Conservation (phyloP, 2,888 invertebrate species). For the Eupsilia transversa region DNA sequence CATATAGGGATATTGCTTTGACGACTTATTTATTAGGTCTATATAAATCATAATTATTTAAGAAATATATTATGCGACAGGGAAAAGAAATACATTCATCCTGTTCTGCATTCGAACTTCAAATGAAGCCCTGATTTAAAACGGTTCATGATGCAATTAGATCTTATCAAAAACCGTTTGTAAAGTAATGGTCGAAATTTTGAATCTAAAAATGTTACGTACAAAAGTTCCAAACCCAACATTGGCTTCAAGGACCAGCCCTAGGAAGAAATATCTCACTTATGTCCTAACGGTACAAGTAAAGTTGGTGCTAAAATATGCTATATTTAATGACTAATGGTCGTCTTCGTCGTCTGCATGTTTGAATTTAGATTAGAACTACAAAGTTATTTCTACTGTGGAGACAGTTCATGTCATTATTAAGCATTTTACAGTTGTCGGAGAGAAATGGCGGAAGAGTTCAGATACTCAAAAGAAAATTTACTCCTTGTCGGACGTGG, state of each 20-base stretch:
- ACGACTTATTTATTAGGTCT: slow-evolving; percentile 42
- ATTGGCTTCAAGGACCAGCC: slow-evolving; percentile 22
- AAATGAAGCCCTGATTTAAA: neutral
- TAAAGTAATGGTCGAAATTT: neutral
- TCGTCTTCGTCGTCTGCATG: slow-evolving; percentile 22
- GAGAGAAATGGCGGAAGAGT: neutral
- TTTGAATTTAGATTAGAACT: slow-evolving; percentile 40
- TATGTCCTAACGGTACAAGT: slow-evolving; percentile 44
- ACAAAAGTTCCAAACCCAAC: neutral
- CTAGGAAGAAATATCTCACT: slow-evolving; percentile 49
- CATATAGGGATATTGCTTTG: slow-evolving; percentile 23
- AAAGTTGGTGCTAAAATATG: slow-evolving; percentile 58
- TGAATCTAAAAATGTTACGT: neutral
- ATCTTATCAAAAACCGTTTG: neutral
- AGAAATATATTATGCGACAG: neutral
- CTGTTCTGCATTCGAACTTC: neutral
- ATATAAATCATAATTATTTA: slow-evolving; percentile 35
- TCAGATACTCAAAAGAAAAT: neutral
- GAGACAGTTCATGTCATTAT: neutral
- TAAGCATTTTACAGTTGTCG: neutral
- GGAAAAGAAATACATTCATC: neutral
- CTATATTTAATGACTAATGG: slow-evolving; percentile 48
- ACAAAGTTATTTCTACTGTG: slow-evolving; percentile 18
- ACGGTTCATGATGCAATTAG: neutral
- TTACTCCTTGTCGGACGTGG: neutral